Evolutionary conservation across 2,888 invertebrate genomes (phyloP).

Genomic region (Reticulitermes lucifugus): DNA sequence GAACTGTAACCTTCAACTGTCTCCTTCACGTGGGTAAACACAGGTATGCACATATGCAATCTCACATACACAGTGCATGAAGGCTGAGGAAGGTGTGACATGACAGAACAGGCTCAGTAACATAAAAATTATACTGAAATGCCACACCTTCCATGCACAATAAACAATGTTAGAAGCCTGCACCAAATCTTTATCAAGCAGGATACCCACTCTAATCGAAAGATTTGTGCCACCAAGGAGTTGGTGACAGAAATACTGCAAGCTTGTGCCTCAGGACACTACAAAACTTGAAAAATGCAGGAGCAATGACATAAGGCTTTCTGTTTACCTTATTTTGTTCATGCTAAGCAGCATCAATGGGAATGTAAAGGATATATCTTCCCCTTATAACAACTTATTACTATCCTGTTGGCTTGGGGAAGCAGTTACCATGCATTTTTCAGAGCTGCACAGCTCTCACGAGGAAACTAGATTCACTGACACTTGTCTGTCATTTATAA

Average conservation of each 20-base stretch:
- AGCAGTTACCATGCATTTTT: conserved; percentile 12
- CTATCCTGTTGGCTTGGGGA: not conserved
- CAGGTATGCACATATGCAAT: not conserved
- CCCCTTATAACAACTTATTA: not conserved
- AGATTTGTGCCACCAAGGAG: conserved; percentile 24
- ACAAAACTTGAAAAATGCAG: not conserved
- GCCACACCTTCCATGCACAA: not conserved
- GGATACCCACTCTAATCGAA: conserved; percentile 6
- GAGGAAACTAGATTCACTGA: not conserved
- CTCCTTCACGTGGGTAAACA: conserved; percentile 1
- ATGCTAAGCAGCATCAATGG: conserved; percentile 20
- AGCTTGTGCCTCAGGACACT: conserved; percentile 22
- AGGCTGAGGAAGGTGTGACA: not conserved
- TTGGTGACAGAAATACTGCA: not conserved
- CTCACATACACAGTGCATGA: not conserved
- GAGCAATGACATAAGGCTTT: conserved; percentile 4
- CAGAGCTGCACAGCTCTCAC: conserved; percentile 5
- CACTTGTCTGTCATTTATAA: not conserved
- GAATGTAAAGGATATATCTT: conserved; percentile 19
- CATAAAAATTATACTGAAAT: not conserved
- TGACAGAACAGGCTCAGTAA: not conserved
- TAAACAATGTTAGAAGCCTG: not conserved
- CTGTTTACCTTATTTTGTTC: not conserved
- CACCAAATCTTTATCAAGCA: not conserved
- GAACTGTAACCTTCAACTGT: not conserved